A percentile compares a stretch with the other conserved stretches of the same genome.
Conservation (phyloP, 2,113 vertebrate genomes). For the Protobothrops flavoviridis region DNA sequence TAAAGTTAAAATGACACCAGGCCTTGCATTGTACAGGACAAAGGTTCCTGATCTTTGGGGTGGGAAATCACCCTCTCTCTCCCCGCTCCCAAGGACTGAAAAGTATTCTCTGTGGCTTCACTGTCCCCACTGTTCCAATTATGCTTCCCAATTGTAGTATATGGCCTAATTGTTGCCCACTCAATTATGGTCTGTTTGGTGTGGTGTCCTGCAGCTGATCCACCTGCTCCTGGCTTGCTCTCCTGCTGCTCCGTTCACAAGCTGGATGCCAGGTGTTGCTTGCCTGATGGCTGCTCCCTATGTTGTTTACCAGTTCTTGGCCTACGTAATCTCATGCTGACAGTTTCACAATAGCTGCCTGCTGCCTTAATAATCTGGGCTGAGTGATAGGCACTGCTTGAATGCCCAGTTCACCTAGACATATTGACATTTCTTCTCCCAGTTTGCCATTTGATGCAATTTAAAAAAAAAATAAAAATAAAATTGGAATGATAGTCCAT, state of each 20-base stretch:
- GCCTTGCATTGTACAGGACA: background rate
- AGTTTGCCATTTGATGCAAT: constrained; percentile 4
- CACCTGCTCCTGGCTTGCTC: background rate
- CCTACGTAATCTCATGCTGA: constrained; percentile 29
- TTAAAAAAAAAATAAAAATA: background rate
- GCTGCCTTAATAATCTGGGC: background rate
- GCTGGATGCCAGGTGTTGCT: constrained; percentile 33
- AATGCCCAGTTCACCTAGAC: constrained; percentile 5
- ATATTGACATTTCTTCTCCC: background rate
- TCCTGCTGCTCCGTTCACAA: constrained; percentile 18
- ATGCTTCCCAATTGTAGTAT: constrained; percentile 8
- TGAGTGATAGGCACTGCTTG: constrained; percentile 34
- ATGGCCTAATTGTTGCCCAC: constrained; percentile 1
- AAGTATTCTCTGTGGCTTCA: background rate
- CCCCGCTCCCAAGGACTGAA: background rate
- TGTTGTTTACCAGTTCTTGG: constrained; percentile 24
- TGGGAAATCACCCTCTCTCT: background rate
- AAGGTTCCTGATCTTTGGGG: background rate
- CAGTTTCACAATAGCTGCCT: background rate
- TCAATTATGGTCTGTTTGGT: constrained; percentile 45
- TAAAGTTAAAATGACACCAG: background rate
- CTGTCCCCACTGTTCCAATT: constrained; percentile 17
- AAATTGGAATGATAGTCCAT: background rate
- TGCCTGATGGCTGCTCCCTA: constrained; percentile 27
- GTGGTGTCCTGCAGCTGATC: background rate